Conservation (phyloP, 1,140 invertebrate genomes). For the Hestina assimilis region DNA sequence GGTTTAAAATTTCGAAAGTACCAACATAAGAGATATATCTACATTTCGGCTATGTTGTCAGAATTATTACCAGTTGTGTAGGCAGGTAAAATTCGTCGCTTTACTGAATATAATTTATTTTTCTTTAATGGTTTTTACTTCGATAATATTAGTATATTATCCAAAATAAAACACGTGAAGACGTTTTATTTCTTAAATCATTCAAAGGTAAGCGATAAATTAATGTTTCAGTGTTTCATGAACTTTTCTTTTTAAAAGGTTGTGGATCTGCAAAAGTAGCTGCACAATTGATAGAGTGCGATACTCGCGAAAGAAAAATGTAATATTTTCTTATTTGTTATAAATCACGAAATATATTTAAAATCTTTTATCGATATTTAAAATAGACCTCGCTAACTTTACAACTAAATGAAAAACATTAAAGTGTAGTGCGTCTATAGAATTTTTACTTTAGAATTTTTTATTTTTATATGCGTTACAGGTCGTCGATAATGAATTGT, state of each 20-base stretch:
- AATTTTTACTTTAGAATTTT: conserved; percentile 65
- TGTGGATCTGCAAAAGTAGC: conserved; percentile 75
- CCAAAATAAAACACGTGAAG: conserved; percentile 45
- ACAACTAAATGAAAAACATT: conserved; percentile 32
- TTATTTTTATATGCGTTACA: conserved; percentile 73
- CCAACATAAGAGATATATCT: conserved; percentile 60
- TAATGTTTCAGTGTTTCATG: conserved; percentile 56
- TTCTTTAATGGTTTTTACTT: conserved; percentile 66
- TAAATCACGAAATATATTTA: conserved; percentile 16
- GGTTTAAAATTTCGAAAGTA: conserved; percentile 54
- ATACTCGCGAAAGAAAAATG: conserved; percentile 69
- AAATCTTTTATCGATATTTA: conserved; percentile 28
- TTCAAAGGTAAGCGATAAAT: conserved; percentile 54
- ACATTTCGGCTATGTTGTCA: conserved; percentile 73
- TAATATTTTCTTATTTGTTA: conserved; percentile 37
- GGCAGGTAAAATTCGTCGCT: conserved; percentile 76
- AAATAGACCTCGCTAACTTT: conserved; percentile 36
- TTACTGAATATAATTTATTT: conserved; percentile 68
- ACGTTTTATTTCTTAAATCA: conserved; percentile 38
- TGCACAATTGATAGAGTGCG: conserved; percentile 74
- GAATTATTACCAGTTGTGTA: conserved; percentile 74
- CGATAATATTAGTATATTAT: conserved; percentile 47
- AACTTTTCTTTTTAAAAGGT: conserved; percentile 75
- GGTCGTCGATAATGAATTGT: conserved; percentile 62
- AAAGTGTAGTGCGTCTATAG: conserved; percentile 37